Base-by-base conservation (phyloP, 2,888 invertebrate genomes). In the Caenorhabditis sp. region DNA sequence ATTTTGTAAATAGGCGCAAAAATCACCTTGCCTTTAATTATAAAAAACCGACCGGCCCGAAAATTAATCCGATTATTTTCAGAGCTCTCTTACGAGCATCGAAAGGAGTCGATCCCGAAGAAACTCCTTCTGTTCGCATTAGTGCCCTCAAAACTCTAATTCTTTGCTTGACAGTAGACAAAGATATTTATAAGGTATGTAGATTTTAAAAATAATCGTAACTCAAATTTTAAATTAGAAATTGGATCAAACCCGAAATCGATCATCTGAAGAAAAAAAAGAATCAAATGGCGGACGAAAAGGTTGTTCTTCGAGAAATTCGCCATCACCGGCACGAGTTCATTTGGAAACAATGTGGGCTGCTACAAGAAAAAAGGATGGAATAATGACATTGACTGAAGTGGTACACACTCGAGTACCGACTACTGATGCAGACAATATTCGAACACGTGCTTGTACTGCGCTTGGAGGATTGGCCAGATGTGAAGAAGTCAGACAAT, bases 351-450 rank as follows among this genome's bases (percentile, higher is more conserved):
- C 93, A 87, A 92, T 97, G 58, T 97, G 97, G 97, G 94, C 95
- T 88, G 93, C 93, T 81, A 93, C 96, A 0, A 90, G 97, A 73
- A 92, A 93, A 0, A 95, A 95, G 88, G 97, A 97, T 88, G 97
- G 97, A 1, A 96, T 99, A 66, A 96, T 97, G 93, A 92, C 94
- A 58, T 90, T 97, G 53, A 90, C 95, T 17, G 93, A 94, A 63
- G 90, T 96, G 73, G 93, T 97, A 92, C 93, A 93, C 90, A 92
- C 93, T 17, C 95, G 95, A 89, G 93, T 93, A 0, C 97, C 97
- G 0, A 94, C 97, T 66, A 96, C 96, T 1, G 97, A 97, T 90
- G 97, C 97, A 19, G 97, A 99, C 89, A 92, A 93, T 50, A 93
- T 99, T 82, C 91, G 97, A 60, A 94, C 95, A 3, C 91, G 97